phyloP scores from a whole-genome alignment of 2,888 invertebrate species.

The Syritta pipiens region DNA sequence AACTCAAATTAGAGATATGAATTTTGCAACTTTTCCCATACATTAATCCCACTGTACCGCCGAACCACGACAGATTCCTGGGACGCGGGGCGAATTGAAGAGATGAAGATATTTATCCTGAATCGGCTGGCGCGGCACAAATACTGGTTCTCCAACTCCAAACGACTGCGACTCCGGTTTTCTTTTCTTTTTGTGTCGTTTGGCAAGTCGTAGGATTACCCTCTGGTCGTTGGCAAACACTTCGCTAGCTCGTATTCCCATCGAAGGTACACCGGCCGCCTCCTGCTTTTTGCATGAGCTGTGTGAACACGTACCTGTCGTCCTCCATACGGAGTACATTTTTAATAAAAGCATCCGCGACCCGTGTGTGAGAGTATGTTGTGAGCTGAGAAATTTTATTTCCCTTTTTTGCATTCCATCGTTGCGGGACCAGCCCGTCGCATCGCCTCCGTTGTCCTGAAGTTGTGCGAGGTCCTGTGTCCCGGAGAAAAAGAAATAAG shows the following conservation, averaged over 20 bases:
- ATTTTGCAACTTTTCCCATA: too few species aligned
- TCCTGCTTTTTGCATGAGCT: constrained; percentile 20
- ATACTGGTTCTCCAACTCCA: constrained; percentile 64
- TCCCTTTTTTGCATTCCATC: constrained; percentile 48
- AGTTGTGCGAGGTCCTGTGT: constrained; percentile 34
- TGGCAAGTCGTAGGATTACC: constrained; percentile 32
- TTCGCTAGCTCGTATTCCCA: constrained; percentile 20
- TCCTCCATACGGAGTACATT: constrained; percentile 50
- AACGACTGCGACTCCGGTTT: too few species aligned
- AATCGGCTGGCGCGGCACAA: constrained; percentile 43
- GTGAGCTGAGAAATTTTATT: too few species aligned
- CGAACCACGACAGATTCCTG: not conserved
- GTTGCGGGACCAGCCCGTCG: constrained; percentile 18
- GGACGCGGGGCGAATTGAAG: constrained; percentile 8
- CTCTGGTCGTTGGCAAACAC: constrained; percentile 20
- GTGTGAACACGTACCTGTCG: constrained; percentile 67
- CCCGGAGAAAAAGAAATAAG: constrained; percentile 1
- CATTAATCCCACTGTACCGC: too few species aligned
- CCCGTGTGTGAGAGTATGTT: too few species aligned
- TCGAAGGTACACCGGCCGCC: not conserved
- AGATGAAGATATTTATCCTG: constrained; percentile 60
- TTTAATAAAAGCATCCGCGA: constrained; percentile 39
- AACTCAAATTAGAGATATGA: too few species aligned
- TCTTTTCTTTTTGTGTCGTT: constrained; percentile 6
- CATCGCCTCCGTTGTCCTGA: constrained; percentile 2